Evolutionary conservation across 2,113 vertebrate genomes (phyloP).

Genomic region (Paedocypris sp.): DNA sequence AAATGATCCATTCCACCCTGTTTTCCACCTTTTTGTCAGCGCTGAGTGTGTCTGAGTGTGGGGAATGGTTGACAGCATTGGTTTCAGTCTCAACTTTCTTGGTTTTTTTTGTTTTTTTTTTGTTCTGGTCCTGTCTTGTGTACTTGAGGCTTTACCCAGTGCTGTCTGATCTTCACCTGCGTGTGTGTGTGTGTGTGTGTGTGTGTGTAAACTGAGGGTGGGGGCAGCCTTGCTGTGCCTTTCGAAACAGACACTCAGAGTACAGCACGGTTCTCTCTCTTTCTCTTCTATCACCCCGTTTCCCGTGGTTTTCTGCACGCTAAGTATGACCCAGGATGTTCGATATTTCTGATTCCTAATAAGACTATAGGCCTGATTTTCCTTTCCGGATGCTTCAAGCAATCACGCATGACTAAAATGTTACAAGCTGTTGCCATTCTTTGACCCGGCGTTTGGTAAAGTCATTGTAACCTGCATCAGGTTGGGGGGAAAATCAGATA

Average conservation of each 20-base stretch:
- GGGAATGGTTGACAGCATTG: conserved; percentile 30
- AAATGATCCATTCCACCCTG: conserved; percentile 58
- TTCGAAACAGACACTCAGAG: conserved; percentile 35
- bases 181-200: conserved; percentile 24
- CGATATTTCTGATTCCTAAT: conserved; percentile 32
- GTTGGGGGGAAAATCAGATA: conserved; percentile 35
- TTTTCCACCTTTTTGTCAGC: conserved; percentile 32
- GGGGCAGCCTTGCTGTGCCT: conserved; percentile 57
- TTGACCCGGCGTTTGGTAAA: conserved; percentile 28
- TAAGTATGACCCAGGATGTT: conserved; percentile 40
- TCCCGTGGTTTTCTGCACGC: conserved; percentile 35
- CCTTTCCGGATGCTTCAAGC: conserved; percentile 30
- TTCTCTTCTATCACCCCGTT: conserved; percentile 11
- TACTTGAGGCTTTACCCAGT: conserved; percentile 36
- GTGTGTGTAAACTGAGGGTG: conserved; percentile 40
- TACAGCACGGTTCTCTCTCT: conserved; percentile 39
- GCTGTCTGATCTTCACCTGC: conserved; percentile 32
- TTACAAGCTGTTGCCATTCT: conserved; percentile 31
- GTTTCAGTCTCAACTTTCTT: conserved; percentile 30
- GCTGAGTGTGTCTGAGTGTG: conserved; percentile 36
- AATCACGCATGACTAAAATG: conserved; percentile 47
- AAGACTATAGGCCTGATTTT: conserved; percentile 31
- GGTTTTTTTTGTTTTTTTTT: conserved; percentile 25
- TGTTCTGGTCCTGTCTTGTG: conserved; percentile 24
- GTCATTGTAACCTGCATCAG: conserved; percentile 45